Evolutionary conservation across 2,888 invertebrate species (phyloP), one percentile per base, ranked within the genome.

Genomic region (Apoda limacodes): DNA sequence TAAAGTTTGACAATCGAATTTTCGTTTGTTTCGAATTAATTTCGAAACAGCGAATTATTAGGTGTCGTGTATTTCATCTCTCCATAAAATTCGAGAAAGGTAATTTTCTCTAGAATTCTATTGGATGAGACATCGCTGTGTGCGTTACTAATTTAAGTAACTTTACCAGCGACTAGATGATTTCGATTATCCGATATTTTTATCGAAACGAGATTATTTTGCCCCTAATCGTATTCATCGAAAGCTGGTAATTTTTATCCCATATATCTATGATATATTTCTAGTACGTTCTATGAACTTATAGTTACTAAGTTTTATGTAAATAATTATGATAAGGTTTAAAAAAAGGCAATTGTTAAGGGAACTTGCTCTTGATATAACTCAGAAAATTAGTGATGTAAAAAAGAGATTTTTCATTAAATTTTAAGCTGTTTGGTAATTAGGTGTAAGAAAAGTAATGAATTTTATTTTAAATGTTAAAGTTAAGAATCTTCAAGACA

Each of bases 201-300:
- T 42, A 41, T 43, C 36, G 37, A 40, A 37, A n/a, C n/a, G n/a
- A n/a, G 38, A 36, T 37, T 43, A 42, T 45, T 46, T 49, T 43
- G 39, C 45, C 34, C 37, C 47, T 37, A 40, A 47, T 63, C 58
- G 60, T 44, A 28, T 4, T 42, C 49, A 63, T 63, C 53, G 74
- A 76, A 76, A 82, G 80, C 82, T 82, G 85, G 88, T 88, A 87
- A 87, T 86, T 86, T 86, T 91, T 89, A 88, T 90, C 91, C 92
- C 92, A 94, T 94, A 94, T 94, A 94, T 94, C 94, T 92, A 93
- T 94, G 94, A 94, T 94, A 94, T 94, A 93, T 93, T 87, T 86
- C 81, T 83, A 83, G 93, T 94, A 94, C 89, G 94, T 94, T 94
- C 94, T 92, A 90, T 94, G 94, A 94, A 94, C 94, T 70, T 65